These are phyloP conservation scores for Machaerirhynchus nigripectus DNA, from an alignment of 2,113 vertebrate genomes.

Conservation along the genomic window DNA sequence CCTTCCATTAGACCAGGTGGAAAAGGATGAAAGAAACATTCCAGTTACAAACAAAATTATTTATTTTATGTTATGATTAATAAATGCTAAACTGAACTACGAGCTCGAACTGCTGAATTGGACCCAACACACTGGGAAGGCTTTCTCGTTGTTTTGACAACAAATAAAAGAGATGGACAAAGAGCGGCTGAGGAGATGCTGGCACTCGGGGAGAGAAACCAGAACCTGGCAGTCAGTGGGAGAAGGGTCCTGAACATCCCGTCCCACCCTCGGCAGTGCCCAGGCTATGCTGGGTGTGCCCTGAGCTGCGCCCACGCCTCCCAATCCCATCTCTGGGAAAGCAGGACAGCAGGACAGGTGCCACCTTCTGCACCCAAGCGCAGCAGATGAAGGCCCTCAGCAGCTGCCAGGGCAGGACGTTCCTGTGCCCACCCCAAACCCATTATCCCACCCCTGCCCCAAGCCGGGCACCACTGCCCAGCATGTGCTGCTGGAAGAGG, in stretches of 20 bases:
- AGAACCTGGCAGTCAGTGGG: neutral
- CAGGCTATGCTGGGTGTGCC: neutral
- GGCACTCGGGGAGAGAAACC: neutral
- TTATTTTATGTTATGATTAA: neutral
- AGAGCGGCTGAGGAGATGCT: neutral
- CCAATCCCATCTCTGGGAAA: neutral
- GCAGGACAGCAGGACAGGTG: neutral
- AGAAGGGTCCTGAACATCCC: neutral
- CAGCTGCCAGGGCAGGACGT: neutral
- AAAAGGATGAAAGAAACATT: neutral
- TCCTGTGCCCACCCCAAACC: neutral
- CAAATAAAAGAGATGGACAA: neutral
- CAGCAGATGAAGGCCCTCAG: neutral
- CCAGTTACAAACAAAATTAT: too few relatives aligned
- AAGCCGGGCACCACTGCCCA: slow-evolving; percentile 37
- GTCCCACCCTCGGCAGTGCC: neutral
- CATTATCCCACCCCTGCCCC: fast-evolving
- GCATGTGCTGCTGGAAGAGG: neutral
- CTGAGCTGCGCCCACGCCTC: neutral
- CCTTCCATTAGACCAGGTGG: neutral
- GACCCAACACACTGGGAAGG: neutral
- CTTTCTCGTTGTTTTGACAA: neutral
- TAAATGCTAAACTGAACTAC: neutral
- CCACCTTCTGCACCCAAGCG: neutral
- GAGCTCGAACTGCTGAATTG: neutral